Conservation (phyloP, 2,113 vertebrate species). For the Macaca mulatta region DNA sequence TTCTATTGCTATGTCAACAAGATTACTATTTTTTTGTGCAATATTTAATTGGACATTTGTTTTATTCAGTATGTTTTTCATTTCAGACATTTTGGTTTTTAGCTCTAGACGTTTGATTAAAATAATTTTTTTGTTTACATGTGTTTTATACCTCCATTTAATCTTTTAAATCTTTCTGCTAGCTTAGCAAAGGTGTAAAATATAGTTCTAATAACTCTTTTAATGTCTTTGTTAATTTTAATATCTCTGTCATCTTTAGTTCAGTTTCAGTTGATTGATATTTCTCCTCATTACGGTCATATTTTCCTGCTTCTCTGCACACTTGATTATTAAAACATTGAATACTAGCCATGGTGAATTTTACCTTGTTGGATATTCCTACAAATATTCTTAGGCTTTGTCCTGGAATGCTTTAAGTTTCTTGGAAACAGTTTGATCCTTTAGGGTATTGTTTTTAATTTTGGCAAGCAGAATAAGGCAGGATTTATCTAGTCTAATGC, state of each 20-base stretch:
- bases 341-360: not conserved
- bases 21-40: not conserved
- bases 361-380: not conserved
- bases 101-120: not conserved
- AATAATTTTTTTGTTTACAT: not conserved
- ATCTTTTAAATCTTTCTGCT: not conserved
- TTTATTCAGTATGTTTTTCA: not conserved
- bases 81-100: not conserved
- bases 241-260: not conserved
- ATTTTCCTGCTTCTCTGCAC: not conserved
- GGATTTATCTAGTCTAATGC: not conserved
- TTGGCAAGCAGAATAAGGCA: not conserved
- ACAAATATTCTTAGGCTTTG: not conserved
- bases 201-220: not conserved
- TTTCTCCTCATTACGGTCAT: not conserved
- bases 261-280: not conserved
- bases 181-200: not conserved
- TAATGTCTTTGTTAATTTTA: not conserved
- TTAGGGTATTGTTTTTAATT: slow-evolving; percentile 30
- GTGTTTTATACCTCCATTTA: not conserved
- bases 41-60: not conserved
- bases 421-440: not conserved
- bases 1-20: not conserved
- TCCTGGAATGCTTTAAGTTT: not conserved
- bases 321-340: not conserved